phyloP scores from a whole-genome alignment of 2,888 invertebrate genomes.

The Andrena trimmerana region DNA sequence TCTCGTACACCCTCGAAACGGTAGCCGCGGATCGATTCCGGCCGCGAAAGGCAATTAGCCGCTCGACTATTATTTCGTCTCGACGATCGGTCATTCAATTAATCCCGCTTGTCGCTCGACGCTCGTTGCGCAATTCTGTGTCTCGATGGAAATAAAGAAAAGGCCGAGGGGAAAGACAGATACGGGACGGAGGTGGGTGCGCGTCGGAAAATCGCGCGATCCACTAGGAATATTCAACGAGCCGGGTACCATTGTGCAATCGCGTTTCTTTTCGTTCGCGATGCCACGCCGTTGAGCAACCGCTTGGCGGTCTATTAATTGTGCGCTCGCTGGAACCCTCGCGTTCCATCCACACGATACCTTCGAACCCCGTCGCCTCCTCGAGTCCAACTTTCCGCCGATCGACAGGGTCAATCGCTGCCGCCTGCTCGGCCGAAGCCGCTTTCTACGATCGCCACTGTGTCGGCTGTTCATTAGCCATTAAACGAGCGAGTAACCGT shows the following conservation, averaged over 20 bases:
- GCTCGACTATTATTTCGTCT: background rate
- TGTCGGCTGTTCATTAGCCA: too few species aligned
- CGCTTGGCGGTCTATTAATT: slow-evolving; percentile 50
- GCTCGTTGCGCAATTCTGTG: slow-evolving; percentile 13
- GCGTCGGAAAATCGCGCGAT: slow-evolving; percentile 14
- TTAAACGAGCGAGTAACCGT: too few species aligned
- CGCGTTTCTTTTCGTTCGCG: slow-evolving; percentile 35
- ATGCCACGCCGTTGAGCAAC: slow-evolving; percentile 42
- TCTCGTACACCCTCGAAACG: slow-evolving; percentile 72
- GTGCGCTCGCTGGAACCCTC: slow-evolving; percentile 43
- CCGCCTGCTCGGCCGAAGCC: too few species aligned
- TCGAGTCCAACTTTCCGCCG: slow-evolving; percentile 26
- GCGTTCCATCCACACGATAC: slow-evolving; percentile 25
- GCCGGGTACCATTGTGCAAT: slow-evolving; percentile 40
- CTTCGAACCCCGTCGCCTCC: slow-evolving; percentile 25
- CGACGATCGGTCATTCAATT: slow-evolving; percentile 10
- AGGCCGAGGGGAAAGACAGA: slow-evolving; percentile 1
- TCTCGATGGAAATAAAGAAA: background rate
- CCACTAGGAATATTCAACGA: slow-evolving; percentile 41
- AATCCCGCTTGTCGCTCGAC: slow-evolving; percentile 3
- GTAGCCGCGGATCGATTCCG: slow-evolving; percentile 21
- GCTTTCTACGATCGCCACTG: too few species aligned
- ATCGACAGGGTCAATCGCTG: slow-evolving; percentile 37
- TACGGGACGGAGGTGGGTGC: background rate
- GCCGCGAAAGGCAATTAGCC: slow-evolving; percentile 17